Evolutionary conservation across 2,113 vertebrate genomes (phyloP).

Genomic region (Heterochromis multidens): DNA sequence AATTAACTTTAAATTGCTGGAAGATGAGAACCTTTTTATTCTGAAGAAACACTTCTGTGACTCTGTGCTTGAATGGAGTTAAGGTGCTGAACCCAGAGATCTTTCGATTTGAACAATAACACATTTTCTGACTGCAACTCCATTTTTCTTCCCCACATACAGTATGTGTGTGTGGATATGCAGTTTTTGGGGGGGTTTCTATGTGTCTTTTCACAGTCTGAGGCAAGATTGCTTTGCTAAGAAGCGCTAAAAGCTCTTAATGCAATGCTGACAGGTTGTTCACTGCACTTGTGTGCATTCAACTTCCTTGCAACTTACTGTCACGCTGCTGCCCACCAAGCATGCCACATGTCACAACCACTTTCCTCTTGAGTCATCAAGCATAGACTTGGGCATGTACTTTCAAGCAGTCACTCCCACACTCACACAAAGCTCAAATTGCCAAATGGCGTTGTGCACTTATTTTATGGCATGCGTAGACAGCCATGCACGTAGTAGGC

Average conservation of each 20-base stretch:
- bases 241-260: conserved; percentile 58
- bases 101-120: neutral
- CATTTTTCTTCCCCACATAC: neutral
- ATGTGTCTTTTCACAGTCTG: conserved; percentile 22
- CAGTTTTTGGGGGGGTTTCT: neutral
- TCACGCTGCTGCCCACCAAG: conserved; percentile 24
- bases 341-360: conserved; percentile 40
- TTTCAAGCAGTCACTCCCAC: neutral
- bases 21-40: neutral
- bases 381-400: neutral
- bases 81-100: neutral
- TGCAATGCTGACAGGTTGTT: conserved; percentile 41
- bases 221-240: conserved; percentile 11
- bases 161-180: neutral
- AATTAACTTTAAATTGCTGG: neutral
- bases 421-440: neutral
- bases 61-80: neutral
- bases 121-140: neutral
- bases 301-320: conserved; percentile 3
- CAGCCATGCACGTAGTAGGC: neutral
- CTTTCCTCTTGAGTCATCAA: conserved; percentile 24
- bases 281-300: neutral
- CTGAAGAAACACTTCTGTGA: neutral
- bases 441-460: neutral
- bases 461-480: neutral